Conservation (phyloP, 2,797 vertebrate genomes). For the Aldrovandia affinis region DNA sequence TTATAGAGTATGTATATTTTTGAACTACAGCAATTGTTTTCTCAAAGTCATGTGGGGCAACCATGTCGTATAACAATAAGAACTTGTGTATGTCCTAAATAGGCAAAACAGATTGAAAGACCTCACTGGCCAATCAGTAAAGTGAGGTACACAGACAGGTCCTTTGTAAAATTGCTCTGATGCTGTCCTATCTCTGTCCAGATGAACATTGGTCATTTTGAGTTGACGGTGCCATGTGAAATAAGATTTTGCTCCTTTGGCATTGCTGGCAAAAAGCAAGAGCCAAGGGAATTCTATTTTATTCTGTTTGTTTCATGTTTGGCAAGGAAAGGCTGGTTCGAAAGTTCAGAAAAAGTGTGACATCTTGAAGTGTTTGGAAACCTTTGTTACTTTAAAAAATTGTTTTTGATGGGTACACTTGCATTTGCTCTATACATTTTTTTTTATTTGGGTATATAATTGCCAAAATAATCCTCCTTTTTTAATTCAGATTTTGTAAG, state of each 20-base stretch:
- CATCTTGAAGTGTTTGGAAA: constrained; percentile 11
- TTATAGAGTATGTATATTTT: constrained; percentile 23
- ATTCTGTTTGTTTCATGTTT: not conserved
- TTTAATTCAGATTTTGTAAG: constrained; percentile 9
- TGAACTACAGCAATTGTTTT: constrained; percentile 16
- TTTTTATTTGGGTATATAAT: constrained; percentile 17
- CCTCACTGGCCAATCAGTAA: constrained; percentile 34
- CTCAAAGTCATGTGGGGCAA: constrained; percentile 22
- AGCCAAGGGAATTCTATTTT: constrained; percentile 22
- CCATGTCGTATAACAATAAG: not conserved
- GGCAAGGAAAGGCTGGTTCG: constrained; percentile 2
- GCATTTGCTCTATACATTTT: not conserved
- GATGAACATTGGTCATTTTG: constrained; percentile 9
- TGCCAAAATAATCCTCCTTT: constrained; percentile 18
- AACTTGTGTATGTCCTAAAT: constrained; percentile 13
- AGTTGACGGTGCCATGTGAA: constrained; percentile 33
- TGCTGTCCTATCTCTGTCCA: constrained; percentile 27
- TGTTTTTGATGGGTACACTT: not conserved
- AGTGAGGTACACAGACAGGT: constrained; percentile 37
- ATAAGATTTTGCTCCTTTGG: constrained; percentile 21
- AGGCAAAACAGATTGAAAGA: not conserved
- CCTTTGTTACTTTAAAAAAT: not conserved
- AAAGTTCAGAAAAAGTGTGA: not conserved
- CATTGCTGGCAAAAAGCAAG: constrained; percentile 7
- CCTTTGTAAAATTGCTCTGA: constrained; percentile 32